A percentile compares a stretch with the other conserved stretches of the same genome.
Conservation (phyloP, 30 jellyfish, hydroid and myxozoan genomes). For the Aurelia aurita complex sp. Pacific region DNA sequence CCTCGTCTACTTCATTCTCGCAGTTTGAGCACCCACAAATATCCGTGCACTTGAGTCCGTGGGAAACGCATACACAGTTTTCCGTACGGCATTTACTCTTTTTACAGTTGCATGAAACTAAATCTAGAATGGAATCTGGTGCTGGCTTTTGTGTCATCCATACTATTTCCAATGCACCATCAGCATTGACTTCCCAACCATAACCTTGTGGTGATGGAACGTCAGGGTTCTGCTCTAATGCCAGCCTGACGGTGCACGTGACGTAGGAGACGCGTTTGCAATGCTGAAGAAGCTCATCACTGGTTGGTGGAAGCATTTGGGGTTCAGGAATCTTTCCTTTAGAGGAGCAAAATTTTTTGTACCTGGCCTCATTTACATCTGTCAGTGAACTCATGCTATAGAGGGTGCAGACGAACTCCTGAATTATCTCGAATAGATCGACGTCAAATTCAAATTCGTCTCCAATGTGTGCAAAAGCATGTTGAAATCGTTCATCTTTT, state of each 20-base stretch:
- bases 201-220: constrained; percentile 64
- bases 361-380: constrained; percentile 52
- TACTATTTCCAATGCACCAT: background rate
- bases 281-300: constrained; percentile 52
- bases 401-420: constrained; percentile 21
- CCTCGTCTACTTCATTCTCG: too few species aligned
- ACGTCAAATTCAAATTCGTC: constrained; percentile 40
- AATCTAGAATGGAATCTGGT: constrained; percentile 35
- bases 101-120: constrained; percentile 19
- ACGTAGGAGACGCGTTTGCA: constrained; percentile 47
- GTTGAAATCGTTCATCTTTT: constrained; percentile 14
- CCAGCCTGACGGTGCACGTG: constrained; percentile 36
- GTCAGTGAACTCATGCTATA: constrained; percentile 25
- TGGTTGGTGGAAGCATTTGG: constrained; percentile 60
- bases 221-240: constrained; percentile 34
- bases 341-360: constrained; percentile 39
- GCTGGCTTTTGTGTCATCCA: constrained; percentile 58
- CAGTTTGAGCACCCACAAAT: background rate
- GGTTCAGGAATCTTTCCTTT: constrained; percentile 67
- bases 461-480: constrained; percentile 25
- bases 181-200: constrained; percentile 38
- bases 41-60: constrained; percentile 25
- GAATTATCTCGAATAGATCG: constrained; percentile 1
- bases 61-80: constrained; percentile 21
- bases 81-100: constrained; percentile 20